phyloP scores from a whole-genome alignment of 2,113 vertebrate species.

The Cyprinodon brontotheroides region DNA sequence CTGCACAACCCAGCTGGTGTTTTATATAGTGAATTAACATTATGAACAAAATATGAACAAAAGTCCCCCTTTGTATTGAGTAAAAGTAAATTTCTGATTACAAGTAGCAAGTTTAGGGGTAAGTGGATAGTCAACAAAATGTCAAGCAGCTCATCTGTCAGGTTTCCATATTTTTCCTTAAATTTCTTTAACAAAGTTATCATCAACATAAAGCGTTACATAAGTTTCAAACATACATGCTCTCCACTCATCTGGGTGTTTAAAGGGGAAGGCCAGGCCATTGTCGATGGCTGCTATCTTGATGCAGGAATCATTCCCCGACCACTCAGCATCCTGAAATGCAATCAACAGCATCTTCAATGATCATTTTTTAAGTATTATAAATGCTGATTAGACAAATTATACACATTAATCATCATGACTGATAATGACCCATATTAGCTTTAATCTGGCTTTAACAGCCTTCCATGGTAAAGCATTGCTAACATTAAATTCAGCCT shows the following conservation, averaged over 20 bases:
- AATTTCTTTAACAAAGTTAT: neutral
- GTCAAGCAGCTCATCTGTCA: neutral
- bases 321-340: slow-evolving; percentile 80
- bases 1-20: neutral
- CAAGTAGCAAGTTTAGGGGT: neutral
- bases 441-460: neutral
- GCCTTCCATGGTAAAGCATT: too few relatives aligned
- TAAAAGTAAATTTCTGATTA: neutral
- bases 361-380: slow-evolving; percentile 14
- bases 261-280: slow-evolving; percentile 96
- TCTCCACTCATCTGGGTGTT: slow-evolving; percentile 98
- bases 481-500: too few relatives aligned
- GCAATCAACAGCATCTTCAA: neutral
- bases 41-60: neutral
- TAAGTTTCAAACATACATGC: slow-evolving; percentile 51
- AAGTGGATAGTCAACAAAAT: neutral
- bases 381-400: neutral
- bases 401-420: neutral
- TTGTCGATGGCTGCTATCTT: slow-evolving; percentile 98
- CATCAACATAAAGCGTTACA: neutral
- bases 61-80: neutral
- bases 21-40: neutral
- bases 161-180: neutral
- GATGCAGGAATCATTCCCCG: slow-evolving; percentile 74
- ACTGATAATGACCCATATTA: neutral